Percentiles rank a stretch among this genome's conserved stretches.
Conservation (phyloP, 2,113 vertebrate genomes). For the Thomomys bottae region DNA sequence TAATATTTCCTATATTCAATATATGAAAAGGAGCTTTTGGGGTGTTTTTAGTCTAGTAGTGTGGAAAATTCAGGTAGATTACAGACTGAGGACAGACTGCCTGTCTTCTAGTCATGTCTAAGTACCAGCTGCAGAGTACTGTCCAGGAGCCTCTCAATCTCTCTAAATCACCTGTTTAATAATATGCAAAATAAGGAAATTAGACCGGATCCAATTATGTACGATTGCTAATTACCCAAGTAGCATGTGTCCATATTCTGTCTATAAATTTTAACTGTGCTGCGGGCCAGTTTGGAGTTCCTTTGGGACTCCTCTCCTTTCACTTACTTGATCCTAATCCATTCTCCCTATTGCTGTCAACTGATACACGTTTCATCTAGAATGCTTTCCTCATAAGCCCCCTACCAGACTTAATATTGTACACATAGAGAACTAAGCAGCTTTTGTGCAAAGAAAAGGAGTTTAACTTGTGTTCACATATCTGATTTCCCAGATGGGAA, state of each 20-base stretch:
- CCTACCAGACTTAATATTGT: constrained; percentile 51
- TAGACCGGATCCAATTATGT: neutral
- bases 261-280: neutral
- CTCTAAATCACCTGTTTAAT: neutral
- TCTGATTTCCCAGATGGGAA: constrained; percentile 55
- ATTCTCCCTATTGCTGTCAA: neutral
- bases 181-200: constrained; percentile 2
- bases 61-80: neutral
- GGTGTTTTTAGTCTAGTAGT: neutral
- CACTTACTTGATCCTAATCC: neutral
- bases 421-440: constrained; percentile 23
- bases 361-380: constrained; percentile 1
- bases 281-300: neutral
- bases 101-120: neutral
- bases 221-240: neutral
- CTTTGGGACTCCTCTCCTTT: neutral
- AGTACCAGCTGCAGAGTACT: neutral
- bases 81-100: neutral
- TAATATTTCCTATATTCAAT: neutral
- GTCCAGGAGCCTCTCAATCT: neutral
- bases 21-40: neutral
- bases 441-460: constrained; percentile 37
- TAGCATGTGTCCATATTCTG: neutral
- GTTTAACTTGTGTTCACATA: constrained; percentile 45
- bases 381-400: constrained; percentile 10